A percentile compares a stretch with the other conserved stretches of the same genome.
Conservation (phyloP, 2,888 invertebrate genomes). For the Polia nebulosa region DNA sequence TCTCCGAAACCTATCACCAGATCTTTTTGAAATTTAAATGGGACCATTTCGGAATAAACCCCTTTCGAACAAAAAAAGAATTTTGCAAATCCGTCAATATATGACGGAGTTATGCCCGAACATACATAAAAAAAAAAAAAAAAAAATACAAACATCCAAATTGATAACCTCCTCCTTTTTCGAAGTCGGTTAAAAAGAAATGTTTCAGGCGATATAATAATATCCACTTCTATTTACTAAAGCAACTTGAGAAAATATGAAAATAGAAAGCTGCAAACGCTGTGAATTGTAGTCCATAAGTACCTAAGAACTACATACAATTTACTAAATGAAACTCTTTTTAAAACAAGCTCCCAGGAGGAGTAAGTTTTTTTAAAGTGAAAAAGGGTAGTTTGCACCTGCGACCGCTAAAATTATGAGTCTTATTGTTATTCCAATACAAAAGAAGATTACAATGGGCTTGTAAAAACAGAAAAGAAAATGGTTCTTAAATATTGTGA, state of each 20-base stretch:
- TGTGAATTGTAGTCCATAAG: not conserved
- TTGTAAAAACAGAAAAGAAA: slow-evolving; percentile 9
- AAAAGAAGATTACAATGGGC: slow-evolving; percentile 5
- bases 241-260: not conserved
- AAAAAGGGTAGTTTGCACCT: slow-evolving; percentile 19
- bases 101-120: too few relatives aligned
- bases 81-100: too few relatives aligned
- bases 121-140: too few relatives aligned
- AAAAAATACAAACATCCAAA: too few relatives aligned
- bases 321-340: not conserved
- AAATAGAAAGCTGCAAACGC: not conserved
- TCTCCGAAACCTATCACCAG: too few relatives aligned
- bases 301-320: not conserved
- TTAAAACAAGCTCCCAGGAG: not conserved
- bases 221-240: not conserved
- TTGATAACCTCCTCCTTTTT: too few relatives aligned
- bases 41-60: too few relatives aligned
- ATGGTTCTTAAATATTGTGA: slow-evolving; percentile 7
- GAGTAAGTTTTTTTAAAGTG: not conserved
- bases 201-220: not conserved
- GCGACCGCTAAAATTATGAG: slow-evolving; percentile 18
- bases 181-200: too few relatives aligned
- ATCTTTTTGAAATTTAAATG: too few relatives aligned
- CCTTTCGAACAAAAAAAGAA: too few relatives aligned
- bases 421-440: slow-evolving; percentile 26